These are phyloP conservation scores for Belonocnema kinseyi DNA, from an alignment of 1,140 invertebrate species.

Conservation along the genomic window DNA sequence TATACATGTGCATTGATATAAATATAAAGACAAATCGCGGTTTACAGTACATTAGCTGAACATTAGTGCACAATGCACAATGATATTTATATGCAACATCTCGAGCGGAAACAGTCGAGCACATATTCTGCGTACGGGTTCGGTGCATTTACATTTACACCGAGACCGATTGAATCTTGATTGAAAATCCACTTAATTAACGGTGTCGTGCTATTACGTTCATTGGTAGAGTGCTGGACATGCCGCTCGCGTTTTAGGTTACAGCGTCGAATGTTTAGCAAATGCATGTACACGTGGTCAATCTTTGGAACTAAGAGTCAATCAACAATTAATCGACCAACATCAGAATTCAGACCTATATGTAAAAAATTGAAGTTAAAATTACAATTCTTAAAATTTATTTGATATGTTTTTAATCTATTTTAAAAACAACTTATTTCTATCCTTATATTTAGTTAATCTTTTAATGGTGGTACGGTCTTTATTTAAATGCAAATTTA, in stretches of 20 bases:
- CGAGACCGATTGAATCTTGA: conserved; percentile 70
- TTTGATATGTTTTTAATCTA: background rate
- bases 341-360: background rate
- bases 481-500: conserved; percentile 28
- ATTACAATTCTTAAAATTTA: background rate
- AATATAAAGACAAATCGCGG: too few species aligned
- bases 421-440: too few species aligned
- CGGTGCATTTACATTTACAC: conserved; percentile 68
- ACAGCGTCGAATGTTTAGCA: conserved; percentile 50
- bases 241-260: conserved; percentile 3
- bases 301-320: conserved; percentile 50
- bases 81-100: conserved; percentile 3
- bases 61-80: background rate
- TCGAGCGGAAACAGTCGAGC: conserved; percentile 37
- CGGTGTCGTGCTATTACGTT: conserved; percentile 62
- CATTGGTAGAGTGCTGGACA: conserved; percentile 46
- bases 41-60: too few species aligned
- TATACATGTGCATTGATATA: too few species aligned
- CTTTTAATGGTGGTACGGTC: conserved; percentile 3
- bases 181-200: conserved; percentile 71
- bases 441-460: too few species aligned
- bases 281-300: conserved; percentile 48
- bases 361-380: background rate
- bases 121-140: conserved; percentile 27
- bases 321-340: conserved; percentile 34